phyloP scores from a whole-genome alignment of 2,888 invertebrate species.

The Rotaria sp. region DNA sequence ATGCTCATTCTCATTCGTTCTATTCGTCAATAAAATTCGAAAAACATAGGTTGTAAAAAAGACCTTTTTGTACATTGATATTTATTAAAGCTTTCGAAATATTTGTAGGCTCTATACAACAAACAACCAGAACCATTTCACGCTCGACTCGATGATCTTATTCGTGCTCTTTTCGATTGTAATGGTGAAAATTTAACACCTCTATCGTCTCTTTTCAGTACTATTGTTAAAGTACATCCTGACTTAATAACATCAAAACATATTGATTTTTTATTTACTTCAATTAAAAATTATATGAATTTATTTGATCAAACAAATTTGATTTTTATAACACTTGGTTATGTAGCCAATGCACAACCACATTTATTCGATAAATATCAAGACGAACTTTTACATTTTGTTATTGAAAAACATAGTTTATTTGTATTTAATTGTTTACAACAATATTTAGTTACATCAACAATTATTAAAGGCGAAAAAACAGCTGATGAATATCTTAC shows the following conservation, averaged over 20 bases:
- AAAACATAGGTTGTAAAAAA: too few relatives aligned
- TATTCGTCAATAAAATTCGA: too few relatives aligned
- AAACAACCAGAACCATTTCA: slow-evolving; percentile 17
- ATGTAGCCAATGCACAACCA: background rate
- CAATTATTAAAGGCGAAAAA: background rate
- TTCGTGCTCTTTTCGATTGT: background rate
- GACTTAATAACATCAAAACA: background rate
- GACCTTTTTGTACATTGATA: background rate
- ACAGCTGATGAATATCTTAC: background rate
- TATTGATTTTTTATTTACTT: background rate
- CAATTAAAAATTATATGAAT: background rate
- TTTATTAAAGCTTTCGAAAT: background rate
- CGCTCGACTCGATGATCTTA: background rate
- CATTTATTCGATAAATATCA: background rate
- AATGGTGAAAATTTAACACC: background rate
- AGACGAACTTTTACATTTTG: background rate
- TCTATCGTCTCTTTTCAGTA: background rate
- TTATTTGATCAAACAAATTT: background rate
- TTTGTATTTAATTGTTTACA: background rate
- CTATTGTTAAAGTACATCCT: background rate
- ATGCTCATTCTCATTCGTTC: too few relatives aligned
- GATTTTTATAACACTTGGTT: background rate
- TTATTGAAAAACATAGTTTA: background rate
- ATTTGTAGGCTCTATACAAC: background rate
- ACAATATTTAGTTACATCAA: background rate